These are phyloP conservation scores for Amiota mariae DNA, from an alignment of 2,888 invertebrate genomes.

Conservation along the genomic window DNA sequence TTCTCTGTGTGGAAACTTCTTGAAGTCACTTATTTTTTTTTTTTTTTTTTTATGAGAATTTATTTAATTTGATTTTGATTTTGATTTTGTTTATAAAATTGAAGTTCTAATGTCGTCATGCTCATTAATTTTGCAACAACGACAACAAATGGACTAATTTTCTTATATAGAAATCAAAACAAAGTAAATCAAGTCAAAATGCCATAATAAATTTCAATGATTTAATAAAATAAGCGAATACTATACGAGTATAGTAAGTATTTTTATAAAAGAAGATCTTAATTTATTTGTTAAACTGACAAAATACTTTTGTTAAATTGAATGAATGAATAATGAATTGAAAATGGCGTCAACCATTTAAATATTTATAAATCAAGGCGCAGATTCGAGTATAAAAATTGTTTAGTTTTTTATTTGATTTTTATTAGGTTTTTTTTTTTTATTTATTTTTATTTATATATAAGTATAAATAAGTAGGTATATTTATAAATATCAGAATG, in stretches of 20 bases:
- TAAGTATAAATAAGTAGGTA: no score
- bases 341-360: no score
- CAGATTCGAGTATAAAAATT: no score
- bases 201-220: slow-evolving; percentile 12
- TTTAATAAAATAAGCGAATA: not conserved
- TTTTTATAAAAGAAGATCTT: not conserved
- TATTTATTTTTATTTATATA: no score
- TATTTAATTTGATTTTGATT: slow-evolving; percentile 37
- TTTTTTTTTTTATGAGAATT: slow-evolving; percentile 36
- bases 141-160: not conserved
- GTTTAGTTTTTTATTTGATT: no score
- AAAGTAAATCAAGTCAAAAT: not conserved
- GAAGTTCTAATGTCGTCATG: not conserved
- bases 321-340: not conserved
- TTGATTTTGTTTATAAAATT: not conserved
- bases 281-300: not conserved
- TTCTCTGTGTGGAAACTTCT: no score
- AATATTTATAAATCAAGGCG: no score
- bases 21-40: not conserved
- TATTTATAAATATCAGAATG: no score
- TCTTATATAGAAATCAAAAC: not conserved
- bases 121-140: not conserved
- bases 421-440: no score
- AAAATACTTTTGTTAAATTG: not conserved
- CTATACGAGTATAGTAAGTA: not conserved